phyloP scores from a whole-genome alignment of 2,113 vertebrate genomes.

The Alces alces region DNA sequence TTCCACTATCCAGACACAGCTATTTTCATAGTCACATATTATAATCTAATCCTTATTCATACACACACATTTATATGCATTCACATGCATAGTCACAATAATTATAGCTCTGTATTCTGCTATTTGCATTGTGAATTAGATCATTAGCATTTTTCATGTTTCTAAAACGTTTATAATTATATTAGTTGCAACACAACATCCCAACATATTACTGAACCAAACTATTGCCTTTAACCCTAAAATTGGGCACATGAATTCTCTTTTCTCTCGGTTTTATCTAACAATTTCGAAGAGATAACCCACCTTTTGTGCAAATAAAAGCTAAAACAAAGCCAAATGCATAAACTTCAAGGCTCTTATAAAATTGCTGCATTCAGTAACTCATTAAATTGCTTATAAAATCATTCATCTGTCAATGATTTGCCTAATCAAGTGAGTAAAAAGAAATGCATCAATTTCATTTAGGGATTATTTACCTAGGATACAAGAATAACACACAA shows the following conservation, averaged over 20 bases:
- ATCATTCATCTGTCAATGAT: constrained; percentile 44
- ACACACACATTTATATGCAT: not conserved
- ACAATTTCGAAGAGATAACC: not conserved
- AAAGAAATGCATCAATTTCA: constrained; percentile 12
- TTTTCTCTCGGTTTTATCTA: not conserved
- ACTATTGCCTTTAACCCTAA: not conserved
- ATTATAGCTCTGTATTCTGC: not conserved
- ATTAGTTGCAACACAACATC: not conserved
- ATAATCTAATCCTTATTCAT: not conserved
- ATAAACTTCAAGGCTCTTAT: not conserved
- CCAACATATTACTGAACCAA: not conserved
- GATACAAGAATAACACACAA: not conserved
- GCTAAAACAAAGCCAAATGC: not conserved
- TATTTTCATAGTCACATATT: not conserved
- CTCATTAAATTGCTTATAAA: constrained; percentile 37
- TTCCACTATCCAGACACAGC: not conserved
- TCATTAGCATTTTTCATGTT: not conserved
- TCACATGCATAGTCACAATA: not conserved
- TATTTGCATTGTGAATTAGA: not conserved
- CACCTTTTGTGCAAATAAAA: not conserved
- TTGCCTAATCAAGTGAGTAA: constrained; percentile 48
- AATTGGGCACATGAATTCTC: not conserved
- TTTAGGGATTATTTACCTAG: constrained; percentile 46
- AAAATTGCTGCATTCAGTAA: not conserved
- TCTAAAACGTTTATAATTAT: constrained; percentile 12